Evolutionary conservation across 2,888 invertebrate species (phyloP).

Genomic region (Meiosimyza decipiens): DNA sequence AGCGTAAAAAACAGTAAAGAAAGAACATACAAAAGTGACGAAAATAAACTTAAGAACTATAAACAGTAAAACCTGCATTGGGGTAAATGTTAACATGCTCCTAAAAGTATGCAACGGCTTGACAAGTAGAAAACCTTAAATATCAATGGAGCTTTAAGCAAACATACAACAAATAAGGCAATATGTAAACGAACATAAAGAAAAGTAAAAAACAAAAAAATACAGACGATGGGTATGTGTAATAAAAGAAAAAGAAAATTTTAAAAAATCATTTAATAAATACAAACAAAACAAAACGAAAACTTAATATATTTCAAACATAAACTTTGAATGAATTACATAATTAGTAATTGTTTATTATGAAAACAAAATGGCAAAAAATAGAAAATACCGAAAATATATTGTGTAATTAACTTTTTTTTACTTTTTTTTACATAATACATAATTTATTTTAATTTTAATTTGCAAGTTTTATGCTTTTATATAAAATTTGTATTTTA

Average conservation of each 20-base stretch:
- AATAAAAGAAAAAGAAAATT: conserved; percentile 31
- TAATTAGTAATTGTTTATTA: conserved; percentile 14
- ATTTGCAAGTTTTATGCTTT: conserved; percentile 6
- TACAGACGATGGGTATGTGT: conserved; percentile 41
- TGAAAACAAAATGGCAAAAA: conserved; percentile 27
- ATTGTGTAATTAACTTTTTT: not conserved
- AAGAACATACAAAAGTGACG: not conserved
- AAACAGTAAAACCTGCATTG: not conserved
- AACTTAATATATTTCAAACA: conserved; percentile 15
- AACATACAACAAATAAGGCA: not conserved
- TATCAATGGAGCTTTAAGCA: no score
- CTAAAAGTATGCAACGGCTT: conserved; percentile 7
- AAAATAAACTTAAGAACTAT: conserved; percentile 30
- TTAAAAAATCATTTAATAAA: conserved; percentile 33
- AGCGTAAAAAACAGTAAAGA: no score
- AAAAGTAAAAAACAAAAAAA: conserved; percentile 37
- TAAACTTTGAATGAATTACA: conserved; percentile 4
- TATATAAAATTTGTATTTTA: conserved; percentile 9
- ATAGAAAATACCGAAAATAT: not conserved
- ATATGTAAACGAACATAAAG: conserved; percentile 16
- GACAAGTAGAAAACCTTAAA: no score
- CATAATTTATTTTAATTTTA: not conserved
- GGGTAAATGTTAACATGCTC: conserved; percentile 3
- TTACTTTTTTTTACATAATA: not conserved
- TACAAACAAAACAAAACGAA: conserved; percentile 29